A percentile compares a stretch with the other conserved stretches of the same genome.
These are phyloP conservation scores for Battus philenor DNA, from an alignment of 1,140 invertebrate genomes.

Conservation along the genomic window DNA sequence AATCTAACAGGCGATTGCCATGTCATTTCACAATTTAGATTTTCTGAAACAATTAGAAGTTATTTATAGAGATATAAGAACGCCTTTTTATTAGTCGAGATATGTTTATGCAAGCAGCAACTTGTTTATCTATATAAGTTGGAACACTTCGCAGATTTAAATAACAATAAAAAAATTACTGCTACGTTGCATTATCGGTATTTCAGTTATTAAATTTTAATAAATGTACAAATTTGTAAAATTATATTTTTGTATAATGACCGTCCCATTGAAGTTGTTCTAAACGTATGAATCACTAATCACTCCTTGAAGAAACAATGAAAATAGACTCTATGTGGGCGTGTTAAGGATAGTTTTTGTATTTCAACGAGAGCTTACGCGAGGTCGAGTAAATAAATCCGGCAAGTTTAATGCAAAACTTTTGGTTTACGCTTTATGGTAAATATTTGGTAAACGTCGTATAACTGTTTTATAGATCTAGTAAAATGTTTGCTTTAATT, in stretches of 20 bases:
- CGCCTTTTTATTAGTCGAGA: too few species aligned
- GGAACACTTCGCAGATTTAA: too few species aligned
- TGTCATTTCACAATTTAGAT: too few species aligned
- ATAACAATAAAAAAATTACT: too few species aligned
- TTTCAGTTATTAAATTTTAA: too few species aligned
- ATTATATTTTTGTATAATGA: conserved; percentile 31
- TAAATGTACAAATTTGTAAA: conserved; percentile 23
- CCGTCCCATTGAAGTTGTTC: conserved; percentile 36
- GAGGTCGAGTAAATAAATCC: conserved; percentile 63
- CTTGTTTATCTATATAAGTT: too few species aligned
- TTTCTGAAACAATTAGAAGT: too few species aligned
- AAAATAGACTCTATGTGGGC: conserved; percentile 20
- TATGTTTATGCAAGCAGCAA: too few species aligned
- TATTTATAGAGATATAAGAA: too few species aligned
- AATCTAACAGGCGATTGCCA: too few species aligned
- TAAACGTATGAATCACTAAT: conserved; percentile 34
- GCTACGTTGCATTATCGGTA: too few species aligned
- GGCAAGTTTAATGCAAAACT: conserved; percentile 73
- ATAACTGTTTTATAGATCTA: conserved; percentile 73
- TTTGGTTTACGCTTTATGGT: conserved; percentile 75
- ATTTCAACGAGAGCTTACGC: conserved; percentile 34
- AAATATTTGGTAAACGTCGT: conserved; percentile 74
- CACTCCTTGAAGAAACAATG: conserved; percentile 1
- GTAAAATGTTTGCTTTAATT: conserved; percentile 74
- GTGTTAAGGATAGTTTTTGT: conserved; percentile 28